These are phyloP conservation scores for Anneissia japonica DNA, from an alignment of 35 echinoderm and acorn worm genomes.

Conservation along the genomic window DNA sequence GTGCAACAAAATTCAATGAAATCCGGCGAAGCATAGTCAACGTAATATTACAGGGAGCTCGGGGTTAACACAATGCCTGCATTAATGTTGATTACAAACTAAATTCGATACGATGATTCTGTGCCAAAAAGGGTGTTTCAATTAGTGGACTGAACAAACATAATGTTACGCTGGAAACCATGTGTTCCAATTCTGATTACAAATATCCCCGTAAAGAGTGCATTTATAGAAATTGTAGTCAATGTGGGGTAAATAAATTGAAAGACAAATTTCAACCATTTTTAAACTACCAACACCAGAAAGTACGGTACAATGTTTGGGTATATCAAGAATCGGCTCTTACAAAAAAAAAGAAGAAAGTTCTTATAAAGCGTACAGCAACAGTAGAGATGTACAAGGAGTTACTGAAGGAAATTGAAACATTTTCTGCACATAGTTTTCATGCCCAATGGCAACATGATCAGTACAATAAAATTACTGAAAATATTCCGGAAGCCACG, in stretches of 20 bases:
- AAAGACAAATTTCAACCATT: no score
- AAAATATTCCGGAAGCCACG: background rate
- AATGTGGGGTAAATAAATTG: no score
- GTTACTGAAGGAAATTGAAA: background rate
- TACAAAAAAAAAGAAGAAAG: no score
- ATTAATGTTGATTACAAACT: conserved; percentile 7
- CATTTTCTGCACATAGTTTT: conserved; percentile 10
- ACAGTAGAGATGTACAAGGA: background rate
- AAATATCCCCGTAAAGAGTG: no score
- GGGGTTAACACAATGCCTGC: conserved; percentile 3
- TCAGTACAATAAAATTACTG: background rate
- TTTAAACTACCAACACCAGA: no score
- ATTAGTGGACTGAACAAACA: background rate
- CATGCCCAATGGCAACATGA: conserved; percentile 39
- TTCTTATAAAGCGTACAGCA: no score
- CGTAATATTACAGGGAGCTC: background rate
- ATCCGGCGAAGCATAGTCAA: background rate
- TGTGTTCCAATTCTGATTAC: no score
- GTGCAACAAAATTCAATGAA: background rate
- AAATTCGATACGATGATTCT: background rate
- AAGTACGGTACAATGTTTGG: no score
- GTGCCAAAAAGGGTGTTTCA: conserved; percentile 7
- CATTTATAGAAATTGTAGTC: no score
- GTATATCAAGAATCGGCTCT: no score
- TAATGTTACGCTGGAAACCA: conserved; percentile 3